Base-by-base conservation (phyloP, 2,797 vertebrate genomes). In the Tapera naevia region DNA sequence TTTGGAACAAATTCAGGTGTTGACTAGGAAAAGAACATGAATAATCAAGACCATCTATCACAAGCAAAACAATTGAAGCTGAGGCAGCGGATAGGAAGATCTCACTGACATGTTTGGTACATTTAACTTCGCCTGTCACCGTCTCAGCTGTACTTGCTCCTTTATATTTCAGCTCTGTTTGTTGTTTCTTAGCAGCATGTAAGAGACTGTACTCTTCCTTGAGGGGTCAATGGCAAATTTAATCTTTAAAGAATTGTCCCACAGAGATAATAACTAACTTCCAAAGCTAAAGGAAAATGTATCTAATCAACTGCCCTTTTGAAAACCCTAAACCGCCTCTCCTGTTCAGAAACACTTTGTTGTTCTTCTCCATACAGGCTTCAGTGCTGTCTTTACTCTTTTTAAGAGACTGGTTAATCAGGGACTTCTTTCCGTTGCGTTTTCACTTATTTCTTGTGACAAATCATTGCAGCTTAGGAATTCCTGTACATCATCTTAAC, bases 381-480 rank as follows among this genome's bases (percentile, higher is more conserved):
- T 79, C 2, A 1, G 5, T 39, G 13, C 2, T n/a, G 10, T 3
- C 3, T 62, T 64, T 50, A 28, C 11, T 51, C 4, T 67, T 35
- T 73, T 50, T 48, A 85, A n/a, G 23, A 37, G 7, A 27, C 6
- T 58, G 24, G 5, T 10, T 70, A 73, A 85, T 45, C 12, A 35
- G 33, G 1, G 1, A 22, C 5, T 62, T 18, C 21, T 65, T 70
- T 81, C 25, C 9, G 6, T 3, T 50, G 11, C 1, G 2, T 46
- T 82, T 85, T 88, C 12, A 50, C 2, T 46, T 62, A 35, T 53
- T 65, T 53, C 15, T 89, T 45, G 8, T 54, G 17, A 3, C 15
- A 61, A 21, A 51, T 30, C 7, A 19, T 32, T 54, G 43, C 17
- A 62, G 17, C 21, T 19, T 46, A n/a, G 5, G 6, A 79, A 45